Base-by-base conservation (phyloP, 2,113 vertebrate species). In the Thoracochromis brauschi region DNA sequence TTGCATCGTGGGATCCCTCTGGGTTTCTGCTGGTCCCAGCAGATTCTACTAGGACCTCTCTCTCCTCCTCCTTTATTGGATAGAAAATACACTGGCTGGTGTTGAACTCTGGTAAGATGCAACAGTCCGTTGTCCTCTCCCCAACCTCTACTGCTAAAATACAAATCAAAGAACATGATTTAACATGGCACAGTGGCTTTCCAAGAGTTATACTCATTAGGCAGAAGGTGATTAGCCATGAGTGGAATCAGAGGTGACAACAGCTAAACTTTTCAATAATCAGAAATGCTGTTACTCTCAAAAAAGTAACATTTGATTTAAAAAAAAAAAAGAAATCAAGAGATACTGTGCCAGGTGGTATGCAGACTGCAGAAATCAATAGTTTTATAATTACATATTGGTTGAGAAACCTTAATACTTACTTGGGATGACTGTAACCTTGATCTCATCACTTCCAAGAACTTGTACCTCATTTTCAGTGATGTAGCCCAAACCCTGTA, bases 21-120 rank as follows among this genome's bases (percentile, higher is more conserved):
- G 89, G 55, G 31, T 51, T 71, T 60, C 51, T 79, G 47, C 83
- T 88, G 60, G 80, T 92, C 85, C 81, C 90, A 80, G 88, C 26
- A 17, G 88, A 65, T 42, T 92, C 95, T 82, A 96, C 86, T 4
- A 92, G 82, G 40, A 96, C 87, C 83, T 97, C 96, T 75, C 91
- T 87, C 33, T 96, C 95, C 71, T 97, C 96, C 73, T 96, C 94
- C 73, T 97, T 97, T 33, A 97, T 96, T 29, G 96, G 96, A 87
- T 96, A 96, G 92, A 97, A 96, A 89, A 97, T 95, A 47, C 96
- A 97, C 81, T 96, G 96, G 75, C 89, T 95, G 87, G 88, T 75
- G 79, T 75, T 91, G 84, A 93, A 87, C 71, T 95, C 95, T 16
- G 89, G 89, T 9, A 68, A 85, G 21, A 91, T 2, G 3, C 78